phyloP scores from a whole-genome alignment of 23 tunicate genomes.

The Styela clava region DNA sequence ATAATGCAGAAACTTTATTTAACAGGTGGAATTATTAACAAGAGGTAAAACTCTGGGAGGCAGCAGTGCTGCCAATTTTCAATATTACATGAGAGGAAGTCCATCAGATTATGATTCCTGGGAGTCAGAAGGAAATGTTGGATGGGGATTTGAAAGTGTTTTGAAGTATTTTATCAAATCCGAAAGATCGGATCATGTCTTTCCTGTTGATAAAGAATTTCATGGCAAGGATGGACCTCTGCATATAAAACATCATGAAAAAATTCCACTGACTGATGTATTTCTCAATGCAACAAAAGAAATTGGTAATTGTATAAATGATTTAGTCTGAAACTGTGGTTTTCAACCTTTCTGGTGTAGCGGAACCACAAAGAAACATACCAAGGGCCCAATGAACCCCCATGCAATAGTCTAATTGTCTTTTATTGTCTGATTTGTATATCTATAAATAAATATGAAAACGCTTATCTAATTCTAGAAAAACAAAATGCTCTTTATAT shows the following conservation, averaged over 20 bases:
- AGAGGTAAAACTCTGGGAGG: slow-evolving; percentile 50
- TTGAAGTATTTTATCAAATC: slow-evolving; percentile 43
- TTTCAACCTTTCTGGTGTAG: too few species aligned
- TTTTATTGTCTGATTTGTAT: too few species aligned
- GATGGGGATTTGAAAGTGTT: slow-evolving; percentile 31
- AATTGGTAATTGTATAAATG: too few species aligned
- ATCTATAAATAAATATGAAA: too few species aligned
- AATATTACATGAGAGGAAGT: slow-evolving; percentile 29
- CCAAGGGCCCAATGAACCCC: too few species aligned
- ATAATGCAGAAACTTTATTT: too few species aligned
- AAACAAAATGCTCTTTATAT: too few species aligned
- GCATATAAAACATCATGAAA: neutral
- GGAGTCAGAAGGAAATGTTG: slow-evolving; percentile 26
- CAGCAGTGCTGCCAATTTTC: slow-evolving; percentile 33
- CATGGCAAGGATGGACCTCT: slow-evolving; percentile 63
- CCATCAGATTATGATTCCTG: slow-evolving; percentile 40
- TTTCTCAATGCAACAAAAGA: slow-evolving; percentile 46
- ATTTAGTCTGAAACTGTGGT: too few species aligned
- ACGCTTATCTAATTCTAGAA: too few species aligned
- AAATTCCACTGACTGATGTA: slow-evolving; percentile 15
- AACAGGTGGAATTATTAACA: neutral
- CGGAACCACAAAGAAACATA: too few species aligned
- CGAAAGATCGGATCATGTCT: neutral
- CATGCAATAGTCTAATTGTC: too few species aligned
- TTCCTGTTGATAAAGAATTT: neutral